Base-by-base conservation (phyloP, 2,888 invertebrate genomes). In the Cheilosia variabilis region DNA sequence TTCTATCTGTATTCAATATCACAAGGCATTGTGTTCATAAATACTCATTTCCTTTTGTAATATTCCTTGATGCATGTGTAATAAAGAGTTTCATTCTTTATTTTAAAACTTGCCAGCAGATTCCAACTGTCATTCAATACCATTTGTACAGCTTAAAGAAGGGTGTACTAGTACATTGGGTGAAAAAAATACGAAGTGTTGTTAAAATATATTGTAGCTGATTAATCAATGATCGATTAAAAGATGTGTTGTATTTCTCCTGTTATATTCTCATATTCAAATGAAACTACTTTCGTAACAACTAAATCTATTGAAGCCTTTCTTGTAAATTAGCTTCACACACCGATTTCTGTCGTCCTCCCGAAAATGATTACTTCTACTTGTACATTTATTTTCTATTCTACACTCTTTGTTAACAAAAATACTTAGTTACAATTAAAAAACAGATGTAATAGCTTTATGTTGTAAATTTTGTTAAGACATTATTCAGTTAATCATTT, bases 381-480 rank as follows among this genome's bases (percentile, higher is more conserved):
- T 63, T 63, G 63, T 41, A 58, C 31, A 68, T 62, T 77, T 55
- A 24, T 45, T 17, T 57, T 69, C 27, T n/a, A 17, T 41, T 27
- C n/a, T 4, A 53, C 10, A 45, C 15, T 43, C 17, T 37, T n/a
- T 37, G 50, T 4, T 10, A 58, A 50, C 22, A 10, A 37, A 37
- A 37, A 37, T 31, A 37, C 37, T 37, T 37, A 13, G 37, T 37
- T 37, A 37, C 13, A 34, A 34, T 34, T 34, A 10, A 10, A 34
- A 34, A 34, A 34, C 34, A 17, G 10, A 72, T 50, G 15, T 19
- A 41, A 50, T 69, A 69, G 69, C 76, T 76, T 81, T 76, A 69
- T 65, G 41, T 81, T 76, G 76, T 81, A 76, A 9, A 81, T 68
- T 62, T 24, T 45, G 37, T 31, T 41, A 45, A 34, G 15, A 34